Evolutionary conservation across 2,888 invertebrate genomes (phyloP), one percentile per base, ranked within the genome.

Genomic region (Allolobophora icterica): DNA sequence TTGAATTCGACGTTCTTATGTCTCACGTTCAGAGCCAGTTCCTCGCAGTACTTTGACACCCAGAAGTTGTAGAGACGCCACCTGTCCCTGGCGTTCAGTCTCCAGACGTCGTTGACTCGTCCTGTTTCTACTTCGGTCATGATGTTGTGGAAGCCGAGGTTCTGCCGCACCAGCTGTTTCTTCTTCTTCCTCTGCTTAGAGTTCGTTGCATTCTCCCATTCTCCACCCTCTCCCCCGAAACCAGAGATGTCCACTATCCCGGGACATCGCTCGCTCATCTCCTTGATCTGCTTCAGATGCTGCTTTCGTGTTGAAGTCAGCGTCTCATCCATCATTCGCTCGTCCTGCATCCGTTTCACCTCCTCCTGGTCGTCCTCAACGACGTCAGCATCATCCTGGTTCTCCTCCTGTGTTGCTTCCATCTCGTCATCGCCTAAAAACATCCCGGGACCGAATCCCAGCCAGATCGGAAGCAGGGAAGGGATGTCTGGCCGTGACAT

Each of bases 31-130:
- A 34, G 38, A 0, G 38, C 58, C 52, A n/a, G 40, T 13, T 91
- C 91, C 24, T 89, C 42, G 52, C 84, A 40, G 35, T 52, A 35
- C 33, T 33, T 35, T 21, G 38, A 34, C 40, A 35, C 71, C 96
- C 96, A 96, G 89, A 92, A 92, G 30, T 94, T 93, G 92, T 96
- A 96, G 38, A 96, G 92, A n/a, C 94, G 94, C 96, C 96, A 96
- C 91, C 96, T 95, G 4, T 95, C 93, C 15, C 92, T 30, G 52
- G 94, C 92, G 38, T 92, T 90, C 40, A 95, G 92, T 84, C 93
- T 92, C 93, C 95, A 93, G 13, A 94, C 93, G 93, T 93, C 93
- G 19, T 38, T 6, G 15, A 94, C 91, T 15, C 89, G n/a, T 1
- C 89, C 83, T 33, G 92, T 93, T 91, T 94, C 94, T 4, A 92